These are phyloP conservation scores for Amiota minor DNA, from an alignment of 2,888 invertebrate species.

Conservation along the genomic window DNA sequence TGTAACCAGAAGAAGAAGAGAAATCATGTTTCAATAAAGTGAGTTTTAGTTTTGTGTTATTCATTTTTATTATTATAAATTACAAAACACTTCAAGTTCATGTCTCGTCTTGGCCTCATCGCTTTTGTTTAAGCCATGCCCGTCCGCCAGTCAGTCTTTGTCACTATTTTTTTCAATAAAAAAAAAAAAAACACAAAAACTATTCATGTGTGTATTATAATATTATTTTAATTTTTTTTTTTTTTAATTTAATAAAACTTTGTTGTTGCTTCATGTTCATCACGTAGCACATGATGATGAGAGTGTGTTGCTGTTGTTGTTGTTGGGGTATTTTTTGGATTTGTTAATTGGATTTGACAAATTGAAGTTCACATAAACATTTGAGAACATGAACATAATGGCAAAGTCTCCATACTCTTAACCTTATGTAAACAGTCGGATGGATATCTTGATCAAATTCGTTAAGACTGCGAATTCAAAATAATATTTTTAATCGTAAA, in stretches of 20 bases:
- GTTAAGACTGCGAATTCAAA: too few relatives aligned
- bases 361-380: too few relatives aligned
- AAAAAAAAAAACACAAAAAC: too few relatives aligned
- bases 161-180: neutral
- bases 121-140: constrained; percentile 5
- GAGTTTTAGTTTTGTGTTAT: constrained; percentile 1
- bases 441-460: too few relatives aligned
- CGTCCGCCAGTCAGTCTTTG: neutral
- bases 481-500: too few relatives aligned
- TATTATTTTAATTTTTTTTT: constrained; percentile 22
- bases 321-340: constrained; percentile 11
- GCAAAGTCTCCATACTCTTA: too few relatives aligned
- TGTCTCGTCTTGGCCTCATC: constrained; percentile 26
- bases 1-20: too few relatives aligned
- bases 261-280: constrained; percentile 39
- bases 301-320: constrained; percentile 29
- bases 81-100: constrained; percentile 30
- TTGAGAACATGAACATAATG: too few relatives aligned
- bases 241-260: neutral
- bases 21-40: too few relatives aligned
- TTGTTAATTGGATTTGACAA: too few relatives aligned
- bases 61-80: neutral
- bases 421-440: too few relatives aligned
- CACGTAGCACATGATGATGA: constrained; percentile 30
- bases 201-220: neutral